Percentiles rank a stretch among this genome's conserved stretches.
These are phyloP conservation scores for Onthophagus sagittarius DNA, from an alignment of 2,888 invertebrate species.

Conservation along the genomic window DNA sequence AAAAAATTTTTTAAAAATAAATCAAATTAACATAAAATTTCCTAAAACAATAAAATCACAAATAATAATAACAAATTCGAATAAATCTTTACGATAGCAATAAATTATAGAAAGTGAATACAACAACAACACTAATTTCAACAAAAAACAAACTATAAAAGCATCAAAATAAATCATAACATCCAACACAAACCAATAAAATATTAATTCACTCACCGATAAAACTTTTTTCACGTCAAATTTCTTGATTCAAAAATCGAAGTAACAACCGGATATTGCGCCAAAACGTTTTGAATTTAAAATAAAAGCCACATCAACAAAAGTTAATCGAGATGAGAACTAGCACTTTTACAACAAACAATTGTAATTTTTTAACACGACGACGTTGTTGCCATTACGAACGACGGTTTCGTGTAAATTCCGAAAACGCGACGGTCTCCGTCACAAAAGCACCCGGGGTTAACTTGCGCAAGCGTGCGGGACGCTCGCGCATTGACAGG, in stretches of 20 bases:
- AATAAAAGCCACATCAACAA: too few species aligned
- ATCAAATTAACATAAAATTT: too few species aligned
- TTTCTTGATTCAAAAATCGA: too few species aligned
- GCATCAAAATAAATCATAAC: background rate
- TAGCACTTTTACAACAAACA: background rate
- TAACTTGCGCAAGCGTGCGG: slow-evolving; percentile 40
- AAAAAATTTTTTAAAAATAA: too few species aligned
- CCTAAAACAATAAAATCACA: too few species aligned
- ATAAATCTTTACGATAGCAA: background rate
- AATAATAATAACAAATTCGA: too few species aligned
- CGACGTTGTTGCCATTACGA: slow-evolving; percentile 3
- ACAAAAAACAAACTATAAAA: background rate
- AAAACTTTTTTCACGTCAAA: too few species aligned
- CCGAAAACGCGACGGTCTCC: background rate
- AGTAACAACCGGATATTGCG: too few species aligned
- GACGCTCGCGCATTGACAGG: slow-evolving; percentile 31
- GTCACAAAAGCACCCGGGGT: slow-evolving; percentile 20
- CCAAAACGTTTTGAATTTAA: too few species aligned
- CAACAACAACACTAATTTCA: background rate
- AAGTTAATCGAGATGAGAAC: too few species aligned
- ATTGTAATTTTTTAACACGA: background rate
- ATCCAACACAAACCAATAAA: too few species aligned
- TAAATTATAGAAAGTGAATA: background rate
- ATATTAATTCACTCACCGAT: too few species aligned
- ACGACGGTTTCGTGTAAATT: slow-evolving; percentile 9